Base-by-base conservation (phyloP, 2,797 vertebrate genomes). In the Novumbra hubbsi region DNA sequence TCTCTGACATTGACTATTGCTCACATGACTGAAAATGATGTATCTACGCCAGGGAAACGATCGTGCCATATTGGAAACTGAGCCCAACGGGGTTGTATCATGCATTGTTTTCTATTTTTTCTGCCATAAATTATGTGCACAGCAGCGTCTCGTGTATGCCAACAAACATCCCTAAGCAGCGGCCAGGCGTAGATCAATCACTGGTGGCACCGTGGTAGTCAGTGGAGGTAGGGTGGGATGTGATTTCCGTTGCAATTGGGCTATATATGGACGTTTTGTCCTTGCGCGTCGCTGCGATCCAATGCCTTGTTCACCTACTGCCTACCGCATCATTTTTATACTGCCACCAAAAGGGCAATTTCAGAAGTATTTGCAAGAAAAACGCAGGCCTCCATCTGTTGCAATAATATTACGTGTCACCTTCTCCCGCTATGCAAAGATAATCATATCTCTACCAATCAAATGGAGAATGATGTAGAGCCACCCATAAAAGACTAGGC, bases 361-460 rank as follows among this genome's bases (percentile, higher is more conserved):
- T 95, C 94, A 86, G 93, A 92, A 94, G 95, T 95, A 95, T 95
- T 94, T 94, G 97, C 94, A 92, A 94, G 93, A 94, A 95, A 96
- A 97, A 96, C 94, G 95, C 94, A 93, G 89, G 93, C 94, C 93
- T 94, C 96, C 98, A 98, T 98, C 97, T 99, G 98, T 97, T 97
- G 95, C 93, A 89, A 89, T 90, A 87, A 94, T 95, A 96, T 96
- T 98, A 98, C 96, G 96, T 98, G 96, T 96, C 95, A 96, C 94
- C 94, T 94, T 96, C 88, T 83, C 94, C 95, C 94, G 94, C 93
- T 92, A 95, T 95, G 94, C 95, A 93, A 93, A 89, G 94, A 95
- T 95, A 95, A 98, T 98, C 96, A 98, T 95, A 95, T 93, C 94
- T 95, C 95, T 96, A 96, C 98, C 98, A 97, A 98, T 97, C 95